Evolutionary conservation across 1,140 invertebrate genomes (phyloP).

Genomic region (Dufourea novaeangliae): DNA sequence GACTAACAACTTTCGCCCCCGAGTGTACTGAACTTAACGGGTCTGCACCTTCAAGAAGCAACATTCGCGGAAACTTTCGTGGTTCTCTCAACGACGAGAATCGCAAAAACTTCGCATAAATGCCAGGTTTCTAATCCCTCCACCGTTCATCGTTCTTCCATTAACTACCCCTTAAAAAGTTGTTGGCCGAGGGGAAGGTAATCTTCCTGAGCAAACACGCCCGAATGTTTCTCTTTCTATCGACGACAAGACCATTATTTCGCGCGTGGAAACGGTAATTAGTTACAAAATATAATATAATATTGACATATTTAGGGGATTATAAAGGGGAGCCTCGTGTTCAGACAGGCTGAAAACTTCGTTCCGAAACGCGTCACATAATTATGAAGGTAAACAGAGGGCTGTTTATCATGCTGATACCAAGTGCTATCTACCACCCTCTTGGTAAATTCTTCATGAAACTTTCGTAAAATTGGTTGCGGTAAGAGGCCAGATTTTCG

Average conservation of each 20-base stretch:
- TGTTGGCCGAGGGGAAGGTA: not conserved
- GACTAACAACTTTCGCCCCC: slow-evolving; percentile 43
- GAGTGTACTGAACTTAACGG: slow-evolving; percentile 40
- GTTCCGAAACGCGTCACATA: slow-evolving; percentile 1
- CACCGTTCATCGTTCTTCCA: not conserved
- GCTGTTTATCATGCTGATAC: not conserved
- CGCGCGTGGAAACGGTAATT: slow-evolving; percentile 12
- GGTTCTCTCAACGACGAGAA: slow-evolving; percentile 25
- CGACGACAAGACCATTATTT: not conserved
- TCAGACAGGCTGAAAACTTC: not conserved
- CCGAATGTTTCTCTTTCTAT: not conserved
- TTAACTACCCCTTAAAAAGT: not conserved
- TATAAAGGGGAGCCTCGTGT: not conserved
- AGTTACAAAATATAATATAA: not conserved
- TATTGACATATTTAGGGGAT: not conserved
- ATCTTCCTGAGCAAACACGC: not conserved
- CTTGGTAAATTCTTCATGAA: not conserved
- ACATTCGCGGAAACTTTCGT: slow-evolving; percentile 28
- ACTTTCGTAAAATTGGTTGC: slow-evolving; percentile 1
- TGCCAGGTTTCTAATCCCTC: not conserved
- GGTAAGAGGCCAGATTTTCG: not conserved
- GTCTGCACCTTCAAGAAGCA: slow-evolving; percentile 25
- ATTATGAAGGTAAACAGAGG: slow-evolving; percentile 1
- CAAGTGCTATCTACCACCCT: not conserved
- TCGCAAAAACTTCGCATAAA: slow-evolving; percentile 33